Percentiles rank a stretch among this genome's conserved stretches.
These are phyloP conservation scores for Himalopsyche phryganea DNA, from an alignment of 1,140 invertebrate species.

Conservation along the genomic window DNA sequence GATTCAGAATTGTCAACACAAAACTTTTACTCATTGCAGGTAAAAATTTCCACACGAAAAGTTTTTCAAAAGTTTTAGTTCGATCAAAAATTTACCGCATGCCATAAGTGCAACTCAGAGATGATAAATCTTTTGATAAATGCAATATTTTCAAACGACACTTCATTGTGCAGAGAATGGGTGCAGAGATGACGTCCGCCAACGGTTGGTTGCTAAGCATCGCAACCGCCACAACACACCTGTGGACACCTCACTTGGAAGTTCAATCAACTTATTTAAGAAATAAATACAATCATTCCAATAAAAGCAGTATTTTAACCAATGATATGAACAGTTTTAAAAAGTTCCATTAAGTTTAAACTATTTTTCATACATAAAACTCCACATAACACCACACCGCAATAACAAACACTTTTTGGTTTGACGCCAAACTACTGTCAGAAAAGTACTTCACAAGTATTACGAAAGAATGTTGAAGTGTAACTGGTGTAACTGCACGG, in stretches of 20 bases:
- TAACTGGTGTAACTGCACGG: background rate
- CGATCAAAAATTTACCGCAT: too few relatives aligned
- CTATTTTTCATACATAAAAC: background rate
- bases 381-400: conserved; percentile 5
- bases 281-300: background rate
- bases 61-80: too few relatives aligned
- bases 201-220: conserved; percentile 30
- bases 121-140: background rate
- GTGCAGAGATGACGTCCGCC: conserved; percentile 16
- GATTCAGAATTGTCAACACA: background rate
- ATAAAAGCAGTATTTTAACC: background rate
- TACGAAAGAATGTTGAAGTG: conserved; percentile 21
- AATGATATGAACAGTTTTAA: background rate
- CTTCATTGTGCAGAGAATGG: conserved; percentile 14
- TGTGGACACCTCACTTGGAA: conserved; percentile 29
- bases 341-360: conserved; percentile 10
- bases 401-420: background rate
- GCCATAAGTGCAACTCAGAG: too few relatives aligned
- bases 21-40: conserved; percentile 9
- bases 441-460: conserved; percentile 19
- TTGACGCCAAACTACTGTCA: conserved; percentile 22
- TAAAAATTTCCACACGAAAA: background rate
- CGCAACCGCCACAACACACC: conserved; percentile 31
- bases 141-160: conserved; percentile 1
- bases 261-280: conserved; percentile 28